Evolutionary conservation across 1,140 invertebrate species (phyloP).

Genomic region (Drosophila rufa): DNA sequence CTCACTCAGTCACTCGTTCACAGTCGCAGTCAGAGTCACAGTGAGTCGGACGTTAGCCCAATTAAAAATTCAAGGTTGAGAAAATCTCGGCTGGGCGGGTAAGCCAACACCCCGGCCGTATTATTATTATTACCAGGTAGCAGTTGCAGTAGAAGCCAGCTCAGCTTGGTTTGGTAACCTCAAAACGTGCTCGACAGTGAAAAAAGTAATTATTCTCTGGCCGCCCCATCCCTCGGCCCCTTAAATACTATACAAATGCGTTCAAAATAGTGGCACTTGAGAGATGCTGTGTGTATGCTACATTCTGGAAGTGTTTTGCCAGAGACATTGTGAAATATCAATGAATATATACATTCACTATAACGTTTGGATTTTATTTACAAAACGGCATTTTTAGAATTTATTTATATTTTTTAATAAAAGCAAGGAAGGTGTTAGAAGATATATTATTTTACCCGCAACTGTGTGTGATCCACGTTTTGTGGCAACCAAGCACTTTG

Average conservation of each 20-base stretch:
- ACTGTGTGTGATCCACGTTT: conserved; percentile 7
- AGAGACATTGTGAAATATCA: too few relatives aligned
- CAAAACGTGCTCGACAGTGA: conserved; percentile 74
- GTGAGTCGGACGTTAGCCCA: conserved; percentile 61
- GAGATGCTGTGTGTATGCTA: too few relatives aligned
- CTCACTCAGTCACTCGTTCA: conserved; percentile 19
- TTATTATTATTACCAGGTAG: conserved; percentile 23
- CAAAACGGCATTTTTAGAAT: neutral
- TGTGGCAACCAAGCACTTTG: conserved; percentile 32
- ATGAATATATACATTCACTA: neutral
- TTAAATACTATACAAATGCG: conserved; percentile 1
- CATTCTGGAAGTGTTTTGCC: neutral
- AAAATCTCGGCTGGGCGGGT: conserved; percentile 65
- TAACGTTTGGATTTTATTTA: neutral
- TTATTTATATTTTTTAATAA: neutral
- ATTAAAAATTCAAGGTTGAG: conserved; percentile 79
- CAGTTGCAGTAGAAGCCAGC: neutral
- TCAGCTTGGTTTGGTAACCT: conserved; percentile 60
- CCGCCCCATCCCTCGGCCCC: neutral
- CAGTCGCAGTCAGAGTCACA: conserved; percentile 15
- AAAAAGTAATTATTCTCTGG: conserved; percentile 67
- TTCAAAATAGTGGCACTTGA: neutral
- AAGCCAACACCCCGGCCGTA: conserved; percentile 44
- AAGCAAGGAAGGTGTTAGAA: too few relatives aligned
- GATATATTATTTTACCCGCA: neutral